phyloP scores from a whole-genome alignment of 2,797 vertebrate species.

The Xiphophorus birchmanni region DNA sequence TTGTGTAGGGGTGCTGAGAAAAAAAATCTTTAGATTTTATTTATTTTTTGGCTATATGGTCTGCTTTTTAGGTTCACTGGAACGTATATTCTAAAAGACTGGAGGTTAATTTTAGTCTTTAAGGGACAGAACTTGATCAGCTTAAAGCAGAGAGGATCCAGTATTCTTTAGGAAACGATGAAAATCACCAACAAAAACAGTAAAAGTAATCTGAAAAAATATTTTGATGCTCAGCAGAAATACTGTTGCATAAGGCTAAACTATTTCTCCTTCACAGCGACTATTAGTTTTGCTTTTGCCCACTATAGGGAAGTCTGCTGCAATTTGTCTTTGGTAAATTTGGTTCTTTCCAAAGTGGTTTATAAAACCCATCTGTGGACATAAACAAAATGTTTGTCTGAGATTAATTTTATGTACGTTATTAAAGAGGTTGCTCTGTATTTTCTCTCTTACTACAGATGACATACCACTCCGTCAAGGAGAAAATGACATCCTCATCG shows the following conservation, averaged over 20 bases:
- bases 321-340: slow-evolving; percentile 18
- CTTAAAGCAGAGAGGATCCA: not conserved
- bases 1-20: not conserved
- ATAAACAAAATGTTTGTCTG: not conserved
- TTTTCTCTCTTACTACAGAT: slow-evolving; percentile 58
- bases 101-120: not conserved
- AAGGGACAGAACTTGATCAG: not conserved
- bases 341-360: slow-evolving; percentile 67
- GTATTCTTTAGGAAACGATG: not conserved
- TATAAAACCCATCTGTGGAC: not conserved
- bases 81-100: not conserved
- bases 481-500: slow-evolving; percentile 1
- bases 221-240: not conserved
- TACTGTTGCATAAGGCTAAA: not conserved
- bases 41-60: not conserved
- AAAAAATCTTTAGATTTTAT: not conserved
- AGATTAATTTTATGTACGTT: not conserved
- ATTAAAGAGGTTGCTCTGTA: not conserved
- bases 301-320: slow-evolving; percentile 41
- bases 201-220: not conserved
- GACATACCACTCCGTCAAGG: slow-evolving; percentile 31
- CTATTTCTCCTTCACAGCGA: not conserved
- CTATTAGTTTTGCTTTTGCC: slow-evolving; percentile 5
- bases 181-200: not conserved
- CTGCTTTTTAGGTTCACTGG: not conserved